Evolutionary conservation across 2,888 invertebrate species (phyloP).

Genomic region (Allolobophora icterica): DNA sequence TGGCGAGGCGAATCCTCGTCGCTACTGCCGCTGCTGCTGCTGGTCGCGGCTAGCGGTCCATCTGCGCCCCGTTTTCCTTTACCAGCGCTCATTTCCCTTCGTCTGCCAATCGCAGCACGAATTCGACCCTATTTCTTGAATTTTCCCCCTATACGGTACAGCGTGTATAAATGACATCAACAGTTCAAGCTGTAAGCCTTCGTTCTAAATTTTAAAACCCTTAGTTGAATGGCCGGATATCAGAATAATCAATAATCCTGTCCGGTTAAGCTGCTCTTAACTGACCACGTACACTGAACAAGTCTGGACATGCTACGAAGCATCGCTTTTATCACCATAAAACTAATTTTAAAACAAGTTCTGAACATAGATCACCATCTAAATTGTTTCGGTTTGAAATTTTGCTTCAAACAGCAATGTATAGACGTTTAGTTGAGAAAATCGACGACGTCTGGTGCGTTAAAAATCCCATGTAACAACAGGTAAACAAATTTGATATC

Average conservation of each 20-base stretch:
- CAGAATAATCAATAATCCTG: not conserved
- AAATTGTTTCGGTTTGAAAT: not conserved
- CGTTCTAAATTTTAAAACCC: not conserved
- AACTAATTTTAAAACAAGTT: not conserved
- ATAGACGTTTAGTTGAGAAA: not conserved
- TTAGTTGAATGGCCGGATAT: not conserved
- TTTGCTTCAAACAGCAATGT: not conserved
- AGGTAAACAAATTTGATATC: conserved; percentile 11
- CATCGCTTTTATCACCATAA: not conserved
- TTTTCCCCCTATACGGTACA: not conserved
- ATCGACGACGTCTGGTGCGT: not conserved
- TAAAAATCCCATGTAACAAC: not conserved
- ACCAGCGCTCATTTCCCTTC: conserved; percentile 25
- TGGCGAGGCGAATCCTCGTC: conserved; percentile 38
- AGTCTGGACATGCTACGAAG: not conserved
- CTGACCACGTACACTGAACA: conserved; percentile 17
- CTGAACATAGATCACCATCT: not conserved
- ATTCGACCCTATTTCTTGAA: not conserved
- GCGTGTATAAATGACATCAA: not conserved
- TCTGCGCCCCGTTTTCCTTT: conserved; percentile 39
- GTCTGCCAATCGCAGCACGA: not conserved
- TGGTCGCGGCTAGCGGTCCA: conserved; percentile 37
- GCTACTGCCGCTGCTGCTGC: conserved; percentile 38
- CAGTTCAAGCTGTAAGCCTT: not conserved
- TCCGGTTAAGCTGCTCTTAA: not conserved